Evolutionary conservation across 1,140 invertebrate genomes (phyloP).

Genomic region (Sycobia sp.): DNA sequence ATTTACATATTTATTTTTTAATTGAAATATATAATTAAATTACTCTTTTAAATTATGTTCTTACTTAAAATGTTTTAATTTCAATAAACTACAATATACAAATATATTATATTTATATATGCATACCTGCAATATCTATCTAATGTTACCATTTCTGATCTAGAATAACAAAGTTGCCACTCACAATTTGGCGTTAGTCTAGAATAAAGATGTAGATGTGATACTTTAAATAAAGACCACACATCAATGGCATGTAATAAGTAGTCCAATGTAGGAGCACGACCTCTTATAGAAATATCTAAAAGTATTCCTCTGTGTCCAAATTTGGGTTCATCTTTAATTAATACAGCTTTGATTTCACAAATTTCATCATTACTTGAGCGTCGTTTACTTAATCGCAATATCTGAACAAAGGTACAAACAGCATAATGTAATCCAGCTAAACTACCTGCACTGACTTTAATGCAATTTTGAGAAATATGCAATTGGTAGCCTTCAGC

Average conservation of each 20-base stretch:
- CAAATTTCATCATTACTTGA: conserved; percentile 43
- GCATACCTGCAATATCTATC: conserved; percentile 69
- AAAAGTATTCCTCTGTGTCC: conserved; percentile 67
- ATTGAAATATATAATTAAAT: conserved; percentile 27
- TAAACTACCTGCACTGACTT: conserved; percentile 64
- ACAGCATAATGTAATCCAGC: conserved; percentile 68
- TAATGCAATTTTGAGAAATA: conserved; percentile 62
- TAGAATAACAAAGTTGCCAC: conserved; percentile 63
- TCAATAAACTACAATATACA: too few relatives aligned
- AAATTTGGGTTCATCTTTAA: conserved; percentile 69
- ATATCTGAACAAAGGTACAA: conserved; percentile 68
- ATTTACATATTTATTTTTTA: too few relatives aligned
- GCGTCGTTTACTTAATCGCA: conserved; percentile 60
- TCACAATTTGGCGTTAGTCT: conserved; percentile 60
- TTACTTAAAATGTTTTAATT: too few relatives aligned
- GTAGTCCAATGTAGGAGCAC: conserved; percentile 67
- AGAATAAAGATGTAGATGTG: conserved; percentile 66
- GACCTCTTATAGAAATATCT: conserved; percentile 68
- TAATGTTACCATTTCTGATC: conserved; percentile 68
- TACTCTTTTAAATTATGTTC: background rate
- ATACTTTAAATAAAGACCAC: conserved; percentile 69
- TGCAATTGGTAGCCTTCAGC: conserved; percentile 61
- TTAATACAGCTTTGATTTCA: conserved; percentile 61
- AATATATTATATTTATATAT: too few relatives aligned
- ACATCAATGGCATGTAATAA: conserved; percentile 66